Conservation (phyloP, 2,888 invertebrate genomes). For the Eristalis intricaria region DNA sequence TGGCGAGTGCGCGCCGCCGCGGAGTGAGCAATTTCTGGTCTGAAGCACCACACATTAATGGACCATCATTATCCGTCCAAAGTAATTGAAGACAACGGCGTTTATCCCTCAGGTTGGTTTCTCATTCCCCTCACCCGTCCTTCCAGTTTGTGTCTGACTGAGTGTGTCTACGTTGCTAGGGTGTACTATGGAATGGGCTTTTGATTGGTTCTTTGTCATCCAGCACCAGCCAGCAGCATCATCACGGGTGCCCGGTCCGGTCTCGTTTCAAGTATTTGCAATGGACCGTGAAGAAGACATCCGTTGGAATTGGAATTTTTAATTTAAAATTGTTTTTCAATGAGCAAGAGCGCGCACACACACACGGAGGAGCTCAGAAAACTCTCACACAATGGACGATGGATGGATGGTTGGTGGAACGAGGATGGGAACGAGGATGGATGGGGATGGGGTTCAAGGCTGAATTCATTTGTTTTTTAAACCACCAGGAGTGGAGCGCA, state of each 20-base stretch:
- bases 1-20: not conserved
- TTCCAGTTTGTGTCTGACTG: no score
- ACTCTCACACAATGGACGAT: not conserved
- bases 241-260: not conserved
- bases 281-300: conserved; percentile 40
- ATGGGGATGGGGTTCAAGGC: conserved; percentile 48
- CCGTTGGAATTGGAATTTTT: conserved; percentile 58
- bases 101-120: conserved; percentile 36
- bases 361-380: not conserved
- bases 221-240: not conserved
- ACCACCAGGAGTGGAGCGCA: not conserved
- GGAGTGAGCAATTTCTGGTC: conserved; percentile 54
- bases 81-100: conserved; percentile 64
- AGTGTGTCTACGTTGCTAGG: not conserved
- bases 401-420: no score
- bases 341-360: not conserved
- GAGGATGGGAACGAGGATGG: not conserved
- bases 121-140: not conserved
- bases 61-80: conserved; percentile 52
- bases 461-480: conserved; percentile 22
- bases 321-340: conserved; percentile 57
- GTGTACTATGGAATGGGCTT: conserved; percentile 6
- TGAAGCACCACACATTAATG: conserved; percentile 41
- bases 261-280: conserved; percentile 32
- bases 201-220: conserved; percentile 48